A percentile compares a stretch with the other conserved stretches of the same genome.
Evolutionary conservation across 2,113 vertebrate species (phyloP).

Genomic region (Tautogolabrus adspersus): DNA sequence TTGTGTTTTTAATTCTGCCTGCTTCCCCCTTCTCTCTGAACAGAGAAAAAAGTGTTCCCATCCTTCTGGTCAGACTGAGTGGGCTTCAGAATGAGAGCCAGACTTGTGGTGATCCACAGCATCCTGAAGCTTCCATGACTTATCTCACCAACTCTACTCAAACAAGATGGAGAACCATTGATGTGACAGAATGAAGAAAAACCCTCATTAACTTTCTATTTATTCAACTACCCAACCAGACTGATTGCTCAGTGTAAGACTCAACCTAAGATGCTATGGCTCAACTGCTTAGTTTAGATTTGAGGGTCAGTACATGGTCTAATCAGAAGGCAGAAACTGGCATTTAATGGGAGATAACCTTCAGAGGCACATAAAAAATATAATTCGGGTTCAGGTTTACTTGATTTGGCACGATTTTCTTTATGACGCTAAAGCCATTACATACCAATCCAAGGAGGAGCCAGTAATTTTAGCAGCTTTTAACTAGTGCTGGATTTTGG

Average conservation of each 20-base stretch:
- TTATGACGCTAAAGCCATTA: conserved; percentile 19
- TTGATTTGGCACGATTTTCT: conserved; percentile 33
- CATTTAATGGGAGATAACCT: not conserved
- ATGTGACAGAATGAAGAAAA: conserved; percentile 71
- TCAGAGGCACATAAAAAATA: not conserved
- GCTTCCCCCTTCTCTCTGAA: conserved; percentile 49
- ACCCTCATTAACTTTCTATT: conserved; percentile 63
- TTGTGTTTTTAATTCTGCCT: conserved; percentile 68
- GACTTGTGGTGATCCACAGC: conserved; percentile 75
- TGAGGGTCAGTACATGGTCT: conserved; percentile 29
- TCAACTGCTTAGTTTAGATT: conserved; percentile 38
- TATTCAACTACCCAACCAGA: conserved; percentile 41
- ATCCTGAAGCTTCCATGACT: conserved; percentile 71
- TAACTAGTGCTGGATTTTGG: conserved; percentile 39
- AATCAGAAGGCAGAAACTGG: conserved; percentile 9
- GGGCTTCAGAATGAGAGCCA: conserved; percentile 64
- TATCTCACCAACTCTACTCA: conserved; percentile 63
- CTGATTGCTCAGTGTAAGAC: conserved; percentile 36
- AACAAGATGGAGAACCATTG: conserved; percentile 56
- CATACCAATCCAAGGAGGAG: conserved; percentile 21
- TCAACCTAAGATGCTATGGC: conserved; percentile 18
- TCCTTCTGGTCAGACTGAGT: conserved; percentile 59
- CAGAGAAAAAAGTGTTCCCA: conserved; percentile 49
- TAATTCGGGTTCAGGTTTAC: conserved; percentile 1
- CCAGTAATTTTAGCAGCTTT: conserved; percentile 38